phyloP scores from a whole-genome alignment of 2,113 vertebrate species.

The Maccullochella peelii region DNA sequence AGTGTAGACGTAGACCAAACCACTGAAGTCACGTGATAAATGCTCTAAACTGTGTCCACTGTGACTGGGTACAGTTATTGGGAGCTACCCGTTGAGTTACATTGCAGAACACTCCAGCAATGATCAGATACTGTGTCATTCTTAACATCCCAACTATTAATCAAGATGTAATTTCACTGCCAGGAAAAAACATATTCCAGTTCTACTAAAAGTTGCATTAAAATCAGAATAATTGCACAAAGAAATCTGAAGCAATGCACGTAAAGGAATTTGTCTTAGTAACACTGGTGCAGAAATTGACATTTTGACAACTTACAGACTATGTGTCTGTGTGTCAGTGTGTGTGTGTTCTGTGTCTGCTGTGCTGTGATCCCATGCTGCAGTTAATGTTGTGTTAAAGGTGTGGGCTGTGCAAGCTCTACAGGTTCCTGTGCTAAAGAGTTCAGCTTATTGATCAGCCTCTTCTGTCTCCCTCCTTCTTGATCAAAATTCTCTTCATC shows the following conservation, averaged over 20 bases:
- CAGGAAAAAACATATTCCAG: not conserved
- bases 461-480: constrained; percentile 34
- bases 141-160: not conserved
- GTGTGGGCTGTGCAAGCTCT: constrained; percentile 58
- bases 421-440: constrained; percentile 51
- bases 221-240: not conserved
- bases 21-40: not conserved
- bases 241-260: not conserved
- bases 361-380: constrained; percentile 42
- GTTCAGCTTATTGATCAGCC: constrained; percentile 63
- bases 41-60: not conserved
- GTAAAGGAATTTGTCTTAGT: constrained; percentile 22
- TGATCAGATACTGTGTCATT: not conserved
- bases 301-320: constrained; percentile 5
- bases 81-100: not conserved
- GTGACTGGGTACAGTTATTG: not conserved
- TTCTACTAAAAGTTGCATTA: not conserved
- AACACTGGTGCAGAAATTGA: not conserved
- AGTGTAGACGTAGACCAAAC: not conserved
- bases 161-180: not conserved
- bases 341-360: constrained; percentile 13
- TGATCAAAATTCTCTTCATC: constrained; percentile 42
- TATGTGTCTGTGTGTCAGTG: not conserved
- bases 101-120: not conserved
- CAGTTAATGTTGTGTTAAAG: constrained; percentile 64